Percentiles rank a stretch among this genome's conserved stretches.
Evolutionary conservation across 2,113 vertebrate species (phyloP).

Genomic region (Pelecanus crispus): DNA sequence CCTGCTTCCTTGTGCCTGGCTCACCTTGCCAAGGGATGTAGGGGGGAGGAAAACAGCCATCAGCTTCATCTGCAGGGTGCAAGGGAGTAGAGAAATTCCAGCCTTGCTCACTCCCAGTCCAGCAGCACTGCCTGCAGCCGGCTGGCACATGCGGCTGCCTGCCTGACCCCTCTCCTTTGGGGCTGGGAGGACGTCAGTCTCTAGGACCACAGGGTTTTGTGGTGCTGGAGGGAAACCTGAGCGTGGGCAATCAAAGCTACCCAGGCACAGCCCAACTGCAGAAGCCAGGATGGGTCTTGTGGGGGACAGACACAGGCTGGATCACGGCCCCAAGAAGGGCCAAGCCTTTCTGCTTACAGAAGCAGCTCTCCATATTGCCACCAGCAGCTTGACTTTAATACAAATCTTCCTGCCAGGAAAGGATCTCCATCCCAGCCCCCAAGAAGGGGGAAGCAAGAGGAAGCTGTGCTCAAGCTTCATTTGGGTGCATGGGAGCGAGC

Average conservation of each 20-base stretch:
- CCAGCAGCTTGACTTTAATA: not conserved
- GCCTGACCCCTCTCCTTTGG: not conserved
- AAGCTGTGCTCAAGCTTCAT: not conserved
- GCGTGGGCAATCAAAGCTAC: not conserved
- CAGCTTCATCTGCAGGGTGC: no score
- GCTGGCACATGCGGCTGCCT: fast-evolving
- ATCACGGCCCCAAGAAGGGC: fast-evolving
- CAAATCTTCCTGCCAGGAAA: not conserved
- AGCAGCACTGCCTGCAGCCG: not conserved
- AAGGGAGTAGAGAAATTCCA: no score
- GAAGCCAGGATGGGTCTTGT: not conserved
- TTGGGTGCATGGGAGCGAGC: not conserved
- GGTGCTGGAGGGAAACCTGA: not conserved
- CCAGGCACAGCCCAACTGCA: not conserved
- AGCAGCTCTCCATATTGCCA: not conserved
- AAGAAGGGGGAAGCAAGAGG: not conserved
- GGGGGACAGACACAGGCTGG: not conserved
- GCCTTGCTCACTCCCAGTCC: not conserved
- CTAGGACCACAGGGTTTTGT: not conserved
- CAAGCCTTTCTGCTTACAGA: not conserved
- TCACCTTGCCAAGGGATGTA: no score
- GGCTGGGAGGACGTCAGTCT: not conserved
- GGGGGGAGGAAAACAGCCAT: no score
- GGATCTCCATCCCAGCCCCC: not conserved
- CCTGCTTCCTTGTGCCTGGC: not conserved